Conservation (phyloP, 2,888 invertebrate species). For the Busseola fusca region DNA sequence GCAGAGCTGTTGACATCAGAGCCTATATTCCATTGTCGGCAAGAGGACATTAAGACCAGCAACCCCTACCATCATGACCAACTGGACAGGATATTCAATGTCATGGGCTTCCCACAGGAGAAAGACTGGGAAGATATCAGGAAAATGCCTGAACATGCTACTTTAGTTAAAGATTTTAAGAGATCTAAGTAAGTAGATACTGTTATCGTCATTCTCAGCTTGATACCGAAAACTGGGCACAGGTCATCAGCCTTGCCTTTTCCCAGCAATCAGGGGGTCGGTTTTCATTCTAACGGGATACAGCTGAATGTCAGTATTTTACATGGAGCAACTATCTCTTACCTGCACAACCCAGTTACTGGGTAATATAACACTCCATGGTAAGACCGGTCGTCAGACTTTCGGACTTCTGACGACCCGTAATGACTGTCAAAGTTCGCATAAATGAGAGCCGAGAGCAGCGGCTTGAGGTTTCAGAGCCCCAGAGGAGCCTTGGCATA, state of each 20-base stretch:
- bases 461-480: too few relatives aligned
- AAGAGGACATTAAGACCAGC: slow-evolving; percentile 99
- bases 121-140: slow-evolving; percentile 99
- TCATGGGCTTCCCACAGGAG: slow-evolving; percentile 99
- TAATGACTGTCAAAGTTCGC: too few relatives aligned
- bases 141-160: slow-evolving; percentile 99
- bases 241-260: not conserved
- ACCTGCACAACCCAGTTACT: not conserved
- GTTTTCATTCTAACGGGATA: too few relatives aligned
- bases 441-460: too few relatives aligned
- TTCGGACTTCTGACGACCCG: too few relatives aligned
- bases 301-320: too few relatives aligned
- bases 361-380: too few relatives aligned
- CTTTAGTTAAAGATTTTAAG: slow-evolving; percentile 98
- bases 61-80: slow-evolving; percentile 99
- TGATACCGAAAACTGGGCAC: not conserved
- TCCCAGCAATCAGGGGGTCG: too few relatives aligned
- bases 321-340: too few relatives aligned
- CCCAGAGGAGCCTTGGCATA: too few relatives aligned
- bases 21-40: slow-evolving; percentile 99
- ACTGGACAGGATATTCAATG: slow-evolving; percentile 99
- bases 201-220: not conserved
- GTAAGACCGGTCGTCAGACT: too few relatives aligned
- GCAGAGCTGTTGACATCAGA: slow-evolving; percentile 99
- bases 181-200: slow-evolving; percentile 93